Evolutionary conservation across 35 echinoderm and acorn worm species (phyloP).

Genomic region (Ptychodera flava): DNA sequence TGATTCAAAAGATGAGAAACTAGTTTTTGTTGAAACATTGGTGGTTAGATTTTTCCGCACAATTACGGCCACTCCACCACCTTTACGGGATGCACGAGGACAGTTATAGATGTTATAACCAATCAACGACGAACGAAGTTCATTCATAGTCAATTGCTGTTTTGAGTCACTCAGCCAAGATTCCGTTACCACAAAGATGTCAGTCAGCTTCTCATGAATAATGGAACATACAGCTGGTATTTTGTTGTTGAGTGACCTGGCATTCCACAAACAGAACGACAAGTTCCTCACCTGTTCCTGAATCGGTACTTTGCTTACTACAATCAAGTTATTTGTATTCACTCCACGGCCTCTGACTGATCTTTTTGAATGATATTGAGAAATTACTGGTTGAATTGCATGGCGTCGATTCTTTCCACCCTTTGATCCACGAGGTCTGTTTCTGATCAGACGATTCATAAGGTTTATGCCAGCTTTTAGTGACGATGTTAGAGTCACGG

Average conservation of each 20-base stretch:
- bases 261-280: slow-evolving; percentile 27
- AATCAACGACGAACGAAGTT: slow-evolving; percentile 4
- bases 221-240: slow-evolving; percentile 11
- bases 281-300: background rate
- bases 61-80: slow-evolving; percentile 26
- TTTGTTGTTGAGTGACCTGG: slow-evolving; percentile 30
- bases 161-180: slow-evolving; percentile 25
- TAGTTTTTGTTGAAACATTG: background rate
- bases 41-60: slow-evolving; percentile 4
- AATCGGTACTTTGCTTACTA: background rate
- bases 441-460: background rate
- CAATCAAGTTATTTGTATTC: background rate
- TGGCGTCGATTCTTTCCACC: background rate
- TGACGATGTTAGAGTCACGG: background rate
- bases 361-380: background rate
- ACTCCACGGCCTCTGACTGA: background rate
- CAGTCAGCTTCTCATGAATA: slow-evolving; percentile 14
- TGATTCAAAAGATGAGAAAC: slow-evolving; percentile 20
- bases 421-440: background rate
- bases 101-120: slow-evolving; percentile 31
- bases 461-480: background rate
- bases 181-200: slow-evolving; percentile 39
- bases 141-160: background rate
- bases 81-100: slow-evolving; percentile 33
- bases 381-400: background rate